Evolutionary conservation across 2,113 vertebrate genomes (phyloP).

Genomic region (Myotis brandtii): DNA sequence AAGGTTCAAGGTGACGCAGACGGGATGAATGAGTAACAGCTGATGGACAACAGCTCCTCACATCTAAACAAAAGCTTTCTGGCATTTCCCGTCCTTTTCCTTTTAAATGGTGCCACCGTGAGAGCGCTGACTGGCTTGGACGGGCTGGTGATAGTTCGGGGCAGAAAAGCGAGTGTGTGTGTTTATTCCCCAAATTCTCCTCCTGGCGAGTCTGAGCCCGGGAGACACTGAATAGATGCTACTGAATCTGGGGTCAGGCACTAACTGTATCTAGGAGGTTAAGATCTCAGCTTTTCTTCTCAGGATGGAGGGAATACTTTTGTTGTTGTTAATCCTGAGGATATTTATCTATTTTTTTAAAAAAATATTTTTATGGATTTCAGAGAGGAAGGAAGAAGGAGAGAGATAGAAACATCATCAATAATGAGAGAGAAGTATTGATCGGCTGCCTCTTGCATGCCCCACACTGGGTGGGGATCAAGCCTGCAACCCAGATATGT

Average conservation of each 20-base stretch:
- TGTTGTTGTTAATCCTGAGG: too few relatives aligned
- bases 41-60: neutral
- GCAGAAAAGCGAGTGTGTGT: neutral
- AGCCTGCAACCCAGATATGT: too few relatives aligned
- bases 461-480: too few relatives aligned
- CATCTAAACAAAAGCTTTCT: neutral
- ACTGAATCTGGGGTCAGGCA: neutral
- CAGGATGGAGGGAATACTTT: accelerated
- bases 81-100: neutral
- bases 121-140: neutral
- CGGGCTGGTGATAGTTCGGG: neutral
- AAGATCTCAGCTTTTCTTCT: neutral
- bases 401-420: too few relatives aligned
- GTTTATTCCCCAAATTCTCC: neutral
- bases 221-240: neutral
- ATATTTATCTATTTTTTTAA: too few relatives aligned
- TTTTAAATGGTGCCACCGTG: neutral
- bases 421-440: too few relatives aligned
- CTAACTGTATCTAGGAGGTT: neutral
- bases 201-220: neutral
- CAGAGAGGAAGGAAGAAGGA: too few relatives aligned
- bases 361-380: too few relatives aligned
- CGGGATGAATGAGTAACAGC: neutral
- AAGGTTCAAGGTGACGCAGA: neutral
- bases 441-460: too few relatives aligned